phyloP scores from a whole-genome alignment of 2,888 invertebrate genomes.

The Pimpla rufipes region DNA sequence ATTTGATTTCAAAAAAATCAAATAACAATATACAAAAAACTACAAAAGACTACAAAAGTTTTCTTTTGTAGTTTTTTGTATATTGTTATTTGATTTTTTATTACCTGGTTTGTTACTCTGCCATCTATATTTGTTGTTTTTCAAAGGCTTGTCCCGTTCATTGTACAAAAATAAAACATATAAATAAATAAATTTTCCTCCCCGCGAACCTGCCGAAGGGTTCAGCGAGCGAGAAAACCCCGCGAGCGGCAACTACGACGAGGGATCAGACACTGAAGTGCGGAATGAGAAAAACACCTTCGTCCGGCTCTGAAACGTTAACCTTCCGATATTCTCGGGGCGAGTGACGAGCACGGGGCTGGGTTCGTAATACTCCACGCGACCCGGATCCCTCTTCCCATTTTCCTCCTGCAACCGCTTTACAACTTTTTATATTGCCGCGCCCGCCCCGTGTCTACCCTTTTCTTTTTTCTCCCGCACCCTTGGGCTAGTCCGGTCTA shows the following conservation, averaged over 20 bases:
- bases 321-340: constrained; percentile 23
- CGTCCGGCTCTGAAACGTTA: constrained; percentile 16
- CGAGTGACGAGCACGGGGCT: not conserved
- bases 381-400: not conserved
- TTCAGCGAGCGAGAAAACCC: not conserved
- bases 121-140: too few species aligned
- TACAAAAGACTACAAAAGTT: too few species aligned
- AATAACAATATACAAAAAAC: too few species aligned
- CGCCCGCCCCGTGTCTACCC: not conserved
- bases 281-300: not conserved
- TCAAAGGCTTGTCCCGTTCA: too few species aligned
- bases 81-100: too few species aligned
- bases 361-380: constrained; percentile 9
- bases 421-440: constrained; percentile 36
- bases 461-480: not conserved
- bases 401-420: not conserved
- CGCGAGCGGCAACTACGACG: not conserved
- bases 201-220: not conserved
- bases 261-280: not conserved
- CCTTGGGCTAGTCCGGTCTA: not conserved
- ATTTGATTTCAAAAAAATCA: too few species aligned
- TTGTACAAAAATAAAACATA: too few species aligned
- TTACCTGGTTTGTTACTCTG: too few species aligned
- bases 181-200: too few species aligned
- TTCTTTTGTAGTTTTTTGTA: too few species aligned